Base-by-base conservation (phyloP, 37 sponge, comb jelly and placozoan species). In the Amphimedon queenslandica region DNA sequence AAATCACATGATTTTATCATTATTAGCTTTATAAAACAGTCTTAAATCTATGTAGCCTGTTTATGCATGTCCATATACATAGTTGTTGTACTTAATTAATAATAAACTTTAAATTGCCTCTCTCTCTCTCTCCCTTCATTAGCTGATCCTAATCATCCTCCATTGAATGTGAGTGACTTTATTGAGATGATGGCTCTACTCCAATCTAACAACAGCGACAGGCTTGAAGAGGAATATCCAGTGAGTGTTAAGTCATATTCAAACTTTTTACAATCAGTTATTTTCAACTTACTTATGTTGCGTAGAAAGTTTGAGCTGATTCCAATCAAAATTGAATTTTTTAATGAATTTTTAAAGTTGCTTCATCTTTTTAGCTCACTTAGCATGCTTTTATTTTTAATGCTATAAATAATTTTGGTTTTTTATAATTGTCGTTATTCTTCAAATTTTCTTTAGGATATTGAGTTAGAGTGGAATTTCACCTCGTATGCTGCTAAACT, bases 401-500 rank as follows among this genome's bases (percentile, higher is more conserved):
- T n/a, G n/a, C n/a, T n/a, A n/a, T n/a, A n/a, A n/a, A n/a, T n/a
- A n/a, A n/a, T n/a, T n/a, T n/a, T n/a, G n/a, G n/a, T n/a, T n/a
- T 47, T 47, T 47, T 78, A 3, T 61, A 37, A 37, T n/a, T 24
- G 6, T 18, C 63, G 37, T 4, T 29, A 27, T n/a, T 25, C 10
- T 34, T 30, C 10, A 28, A 39, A 1, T 29, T n/a, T 3, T 11
- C 21, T 67, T 20, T 60, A 87, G 88, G 81, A 73, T 1, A 40
- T 88, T 28, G 88, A 88, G 55, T 30, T 77, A 68, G 89, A 83
- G 30, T 83, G 79, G 79, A 70, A 73, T 38, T 72, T 80, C 80
- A 89, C 89, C 24, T 65, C 63, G 28, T 83, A 83, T 71, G 72
- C 80, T 57, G 79, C 89, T n/a, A 89, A 83, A 36, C 42, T 83